Base-by-base conservation (phyloP, 2,888 invertebrate genomes). In the Dasypolia templi region DNA sequence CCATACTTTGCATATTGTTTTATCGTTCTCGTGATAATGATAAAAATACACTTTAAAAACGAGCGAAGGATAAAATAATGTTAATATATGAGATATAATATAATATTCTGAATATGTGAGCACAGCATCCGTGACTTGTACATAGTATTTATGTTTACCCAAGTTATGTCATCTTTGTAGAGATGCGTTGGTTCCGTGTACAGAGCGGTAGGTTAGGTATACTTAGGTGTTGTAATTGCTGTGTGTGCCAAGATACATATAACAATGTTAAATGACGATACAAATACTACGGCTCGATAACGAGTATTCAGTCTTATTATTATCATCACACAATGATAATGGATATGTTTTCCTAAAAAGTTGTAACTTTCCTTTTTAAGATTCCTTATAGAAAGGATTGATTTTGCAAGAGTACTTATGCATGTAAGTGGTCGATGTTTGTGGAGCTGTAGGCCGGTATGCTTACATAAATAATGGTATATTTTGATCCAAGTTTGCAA, bases 151-250 rank as follows among this genome's bases (percentile, higher is more conserved):
- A 83, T 87, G 84, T 89, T 88, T 88, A 85, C 81, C 62, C 75
- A 71, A 83, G 72, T 88, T 91, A 89, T 88, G 88, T 88, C 90
- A 90, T 85, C 77, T 82, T 81, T 76, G 84, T 83, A 65, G 76
- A 82, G 86, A 83, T 84, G 83, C 77, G 73, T 82, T 76, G 73
- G 87, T 87, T 87, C 88, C 88, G 87, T 81, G 86, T 84, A 73
- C 64, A 76, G 72, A 84, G 79, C 74, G 65, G 72, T 12, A 35
- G 32, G 46, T 46, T 63, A 9, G 29, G 64, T 76, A n/a, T n/a
- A 72, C 66, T 78, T 75, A 76, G 29, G 29, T 63, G 77, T 64
- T 62, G 64, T 82, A 84, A 84, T 84, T 82, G 61, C 26, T 75
- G 49, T 64, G 67, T 66, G 77, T 68, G 77, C 72, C 66, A n/a